Conservation (phyloP, 2,888 invertebrate species). For the Drosophila affinis region DNA sequence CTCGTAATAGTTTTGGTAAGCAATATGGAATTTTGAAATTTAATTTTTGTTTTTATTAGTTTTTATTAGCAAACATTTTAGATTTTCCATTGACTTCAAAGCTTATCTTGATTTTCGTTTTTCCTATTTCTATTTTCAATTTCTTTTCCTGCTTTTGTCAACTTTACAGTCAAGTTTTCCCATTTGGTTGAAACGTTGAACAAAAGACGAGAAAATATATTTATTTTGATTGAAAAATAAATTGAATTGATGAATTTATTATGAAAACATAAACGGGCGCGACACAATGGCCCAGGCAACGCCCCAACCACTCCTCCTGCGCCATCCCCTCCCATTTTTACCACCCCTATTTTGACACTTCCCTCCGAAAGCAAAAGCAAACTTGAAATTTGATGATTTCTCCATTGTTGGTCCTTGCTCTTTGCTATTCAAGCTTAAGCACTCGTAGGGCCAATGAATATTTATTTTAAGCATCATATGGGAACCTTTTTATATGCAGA, state of each 20-base stretch:
- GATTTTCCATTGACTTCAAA: not conserved
- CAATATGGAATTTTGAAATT: no score
- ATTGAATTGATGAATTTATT: constrained; percentile 81
- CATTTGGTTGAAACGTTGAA: constrained; percentile 1
- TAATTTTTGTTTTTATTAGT: not conserved
- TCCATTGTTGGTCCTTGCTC: constrained; percentile 26
- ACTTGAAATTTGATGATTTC: constrained; percentile 58
- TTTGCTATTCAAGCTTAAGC: constrained; percentile 53
- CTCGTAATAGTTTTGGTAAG: no score
- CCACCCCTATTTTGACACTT: constrained; percentile 31
- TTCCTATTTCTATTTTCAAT: constrained; percentile 5
- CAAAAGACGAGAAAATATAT: constrained; percentile 52
- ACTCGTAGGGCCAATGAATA: constrained; percentile 66
- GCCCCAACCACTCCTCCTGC: constrained; percentile 22
- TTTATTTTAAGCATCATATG: constrained; percentile 70
- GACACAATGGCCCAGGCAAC: constrained; percentile 63
- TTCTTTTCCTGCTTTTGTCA: constrained; percentile 24
- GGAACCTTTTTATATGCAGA: constrained; percentile 52
- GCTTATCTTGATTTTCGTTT: not conserved
- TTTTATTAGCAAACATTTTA: not conserved
- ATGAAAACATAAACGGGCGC: constrained; percentile 70
- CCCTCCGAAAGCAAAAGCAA: constrained; percentile 25
- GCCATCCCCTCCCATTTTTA: constrained; percentile 47
- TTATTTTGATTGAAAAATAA: constrained; percentile 82
- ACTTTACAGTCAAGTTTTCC: constrained; percentile 31